These are phyloP conservation scores for Ectropis crepuscularia DNA, from an alignment of 2,888 invertebrate genomes.

Conservation along the genomic window DNA sequence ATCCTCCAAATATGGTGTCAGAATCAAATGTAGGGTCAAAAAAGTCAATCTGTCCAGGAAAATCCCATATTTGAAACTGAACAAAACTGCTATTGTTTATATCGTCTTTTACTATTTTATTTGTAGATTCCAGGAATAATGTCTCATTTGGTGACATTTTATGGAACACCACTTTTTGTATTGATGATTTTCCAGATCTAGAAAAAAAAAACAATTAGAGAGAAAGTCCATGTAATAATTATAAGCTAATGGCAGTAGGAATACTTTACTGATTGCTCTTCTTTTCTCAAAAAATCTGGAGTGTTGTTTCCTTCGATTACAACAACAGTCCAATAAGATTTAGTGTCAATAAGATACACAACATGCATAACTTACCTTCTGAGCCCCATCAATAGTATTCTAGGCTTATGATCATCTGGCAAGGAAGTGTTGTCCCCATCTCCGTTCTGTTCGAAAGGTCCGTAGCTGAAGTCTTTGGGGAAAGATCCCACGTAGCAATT, in stretches of 20 bases:
- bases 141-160: conserved; percentile 99
- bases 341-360: too few species aligned
- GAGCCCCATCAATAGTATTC: conserved; percentile 97
- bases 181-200: conserved; percentile 99
- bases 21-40: conserved; percentile 98
- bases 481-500: conserved; percentile 87
- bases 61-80: conserved; percentile 99
- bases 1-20: conserved; percentile 98
- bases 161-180: conserved; percentile 99
- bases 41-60: conserved; percentile 99
- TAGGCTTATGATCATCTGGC: conserved; percentile 93
- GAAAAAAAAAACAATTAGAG: conserved; percentile 54
- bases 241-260: too few species aligned
- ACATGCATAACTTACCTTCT: conserved; percentile 87
- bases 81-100: conserved; percentile 98
- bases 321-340: too few species aligned
- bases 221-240: too few species aligned
- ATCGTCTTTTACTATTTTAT: conserved; percentile 99
- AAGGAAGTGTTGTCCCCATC: conserved; percentile 86
- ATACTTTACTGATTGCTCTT: too few species aligned
- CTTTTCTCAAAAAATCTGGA: too few species aligned
- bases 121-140: conserved; percentile 98
- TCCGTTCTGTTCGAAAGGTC: conserved; percentile 93
- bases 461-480: conserved; percentile 97
- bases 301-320: too few species aligned